Percentiles rank a stretch among this genome's conserved stretches.
Evolutionary conservation across 2,113 vertebrate species (phyloP).

Genomic region (Cyprinodon brontotheroides): DNA sequence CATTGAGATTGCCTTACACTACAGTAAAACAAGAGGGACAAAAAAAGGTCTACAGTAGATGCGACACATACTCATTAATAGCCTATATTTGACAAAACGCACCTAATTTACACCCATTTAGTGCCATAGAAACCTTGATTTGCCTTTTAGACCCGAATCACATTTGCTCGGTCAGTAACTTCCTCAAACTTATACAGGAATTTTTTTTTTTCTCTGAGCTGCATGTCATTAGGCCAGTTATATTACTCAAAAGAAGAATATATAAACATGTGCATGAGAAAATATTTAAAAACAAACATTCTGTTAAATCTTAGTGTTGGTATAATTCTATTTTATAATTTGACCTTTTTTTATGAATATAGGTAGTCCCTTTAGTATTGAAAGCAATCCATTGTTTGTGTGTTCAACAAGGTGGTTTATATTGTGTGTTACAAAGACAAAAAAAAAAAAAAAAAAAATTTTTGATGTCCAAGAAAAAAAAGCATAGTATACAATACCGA

Average conservation of each 20-base stretch:
- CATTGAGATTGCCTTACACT: slow-evolving; percentile 77
- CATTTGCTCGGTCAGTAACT: slow-evolving; percentile 66
- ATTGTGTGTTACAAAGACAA: slow-evolving; percentile 43
- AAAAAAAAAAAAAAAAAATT: slow-evolving; percentile 27
- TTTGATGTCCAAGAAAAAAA: slow-evolving; percentile 63
- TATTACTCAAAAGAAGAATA: slow-evolving; percentile 35
- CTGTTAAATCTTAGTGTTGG: slow-evolving; percentile 41
- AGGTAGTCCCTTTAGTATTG: slow-evolving; percentile 62
- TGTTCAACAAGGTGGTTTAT: slow-evolving; percentile 58
- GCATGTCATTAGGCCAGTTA: slow-evolving; percentile 63
- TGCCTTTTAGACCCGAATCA: slow-evolving; percentile 77
- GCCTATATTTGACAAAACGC: slow-evolving; percentile 74
- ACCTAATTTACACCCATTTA: slow-evolving; percentile 78
- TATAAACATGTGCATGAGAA: slow-evolving; percentile 66
- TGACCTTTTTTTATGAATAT: slow-evolving; percentile 44
- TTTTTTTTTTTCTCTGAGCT: slow-evolving; percentile 58
- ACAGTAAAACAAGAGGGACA: slow-evolving; percentile 55
- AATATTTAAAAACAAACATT: slow-evolving; percentile 60
- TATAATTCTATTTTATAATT: slow-evolving; percentile 66
- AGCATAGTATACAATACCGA: slow-evolving; percentile 55
- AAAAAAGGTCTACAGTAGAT: slow-evolving; percentile 61
- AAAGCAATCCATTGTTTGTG: slow-evolving; percentile 66
- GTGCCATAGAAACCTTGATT: slow-evolving; percentile 81
- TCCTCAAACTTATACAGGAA: slow-evolving; percentile 61
- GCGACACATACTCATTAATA: slow-evolving; percentile 63